phyloP scores from a whole-genome alignment of 2,797 vertebrate species.

The Parotocinclus haroldoi region DNA sequence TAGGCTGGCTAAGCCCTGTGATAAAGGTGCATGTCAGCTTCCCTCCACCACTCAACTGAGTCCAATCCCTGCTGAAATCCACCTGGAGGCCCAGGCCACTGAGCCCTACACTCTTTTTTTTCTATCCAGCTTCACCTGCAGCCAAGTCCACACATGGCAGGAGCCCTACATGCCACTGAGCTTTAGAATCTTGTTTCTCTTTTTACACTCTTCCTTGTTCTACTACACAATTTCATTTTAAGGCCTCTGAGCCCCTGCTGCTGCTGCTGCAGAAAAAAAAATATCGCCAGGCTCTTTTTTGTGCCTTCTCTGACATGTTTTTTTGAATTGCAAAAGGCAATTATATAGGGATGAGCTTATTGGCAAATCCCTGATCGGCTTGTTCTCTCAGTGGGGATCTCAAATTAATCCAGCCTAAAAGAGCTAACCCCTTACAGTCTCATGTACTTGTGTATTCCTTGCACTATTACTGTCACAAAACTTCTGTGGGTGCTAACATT shows the following conservation, averaged over 20 bases:
- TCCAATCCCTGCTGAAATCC: slow-evolving; percentile 63
- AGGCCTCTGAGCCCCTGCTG: slow-evolving; percentile 38
- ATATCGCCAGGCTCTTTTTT: slow-evolving; percentile 38
- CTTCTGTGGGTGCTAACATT: slow-evolving; percentile 48
- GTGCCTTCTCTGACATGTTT: slow-evolving; percentile 39
- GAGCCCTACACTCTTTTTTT: slow-evolving; percentile 21
- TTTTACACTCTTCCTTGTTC: slow-evolving; percentile 6
- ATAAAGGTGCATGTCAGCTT: slow-evolving; percentile 74
- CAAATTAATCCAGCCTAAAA: slow-evolving; percentile 60
- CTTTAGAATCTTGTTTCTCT: slow-evolving; percentile 5
- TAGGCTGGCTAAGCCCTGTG: slow-evolving; percentile 60
- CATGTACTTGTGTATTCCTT: slow-evolving; percentile 42
- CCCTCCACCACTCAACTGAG: slow-evolving; percentile 66
- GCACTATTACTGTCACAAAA: slow-evolving; percentile 48
- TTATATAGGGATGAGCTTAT: slow-evolving; percentile 55
- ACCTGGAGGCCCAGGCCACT: slow-evolving; percentile 54
- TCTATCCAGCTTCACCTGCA: slow-evolving; percentile 38
- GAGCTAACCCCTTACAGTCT: slow-evolving; percentile 49
- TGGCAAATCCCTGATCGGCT: slow-evolving; percentile 62
- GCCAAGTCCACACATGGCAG: slow-evolving; percentile 36
- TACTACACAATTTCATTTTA: slow-evolving; percentile 26
- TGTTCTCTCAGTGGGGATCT: slow-evolving; percentile 52
- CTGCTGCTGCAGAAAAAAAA: slow-evolving; percentile 28
- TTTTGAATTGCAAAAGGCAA: slow-evolving; percentile 48
- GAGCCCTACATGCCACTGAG: slow-evolving; percentile 25